Evolutionary conservation across 2,113 vertebrate species (phyloP), one percentile per base, ranked within the genome.

Genomic region (Rhombomys opimus): DNA sequence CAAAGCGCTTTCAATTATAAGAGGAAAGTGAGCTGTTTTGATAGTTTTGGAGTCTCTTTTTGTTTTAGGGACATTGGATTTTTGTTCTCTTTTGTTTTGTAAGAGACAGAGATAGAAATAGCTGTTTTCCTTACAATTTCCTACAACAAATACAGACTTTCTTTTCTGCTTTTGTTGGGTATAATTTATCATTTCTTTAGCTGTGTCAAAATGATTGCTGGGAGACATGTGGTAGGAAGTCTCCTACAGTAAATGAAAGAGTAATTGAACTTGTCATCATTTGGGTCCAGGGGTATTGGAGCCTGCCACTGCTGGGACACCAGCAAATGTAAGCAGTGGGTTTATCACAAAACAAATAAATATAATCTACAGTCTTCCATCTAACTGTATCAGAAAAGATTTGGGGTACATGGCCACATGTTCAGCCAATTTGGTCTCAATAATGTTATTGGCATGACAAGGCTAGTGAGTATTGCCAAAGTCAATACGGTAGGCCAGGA

Each of bases 281-380:
- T 96, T 97, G 96, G 96, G 93, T 93, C 95, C 97, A 27, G 81
- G 6, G 6, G 0, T 89, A 67, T 93, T 95, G 70, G 90, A 95
- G 67, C 57, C 95, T 82, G 97, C 67, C 7, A 7, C 80, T 80
- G 88, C 77, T 95, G 77, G 95, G 80, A 94, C 73, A 72, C 59
- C 78, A 52, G 12, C 80, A 98, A 77, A 94, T 96, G 96, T 97
- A 68, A 46, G 46, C 86, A 96, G 70, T 63, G 61, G 15, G 75
- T 95, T 98, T 92, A 96, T 97, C 88, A 96, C 32, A 96, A 73
- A 96, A 96, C 97, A 96, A 97, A 98, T 95, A 78, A 68, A 95
- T 68, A 22, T 5, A 76, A 80, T 90, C 95, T 94, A 93, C 41
- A 89, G 68, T 46, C 95, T 97, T 96, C 87, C 82, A 50, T 91